Percentiles rank a stretch among this genome's conserved stretches.
Conservation (phyloP, 2,888 invertebrate genomes). For the Hetaerina titia region DNA sequence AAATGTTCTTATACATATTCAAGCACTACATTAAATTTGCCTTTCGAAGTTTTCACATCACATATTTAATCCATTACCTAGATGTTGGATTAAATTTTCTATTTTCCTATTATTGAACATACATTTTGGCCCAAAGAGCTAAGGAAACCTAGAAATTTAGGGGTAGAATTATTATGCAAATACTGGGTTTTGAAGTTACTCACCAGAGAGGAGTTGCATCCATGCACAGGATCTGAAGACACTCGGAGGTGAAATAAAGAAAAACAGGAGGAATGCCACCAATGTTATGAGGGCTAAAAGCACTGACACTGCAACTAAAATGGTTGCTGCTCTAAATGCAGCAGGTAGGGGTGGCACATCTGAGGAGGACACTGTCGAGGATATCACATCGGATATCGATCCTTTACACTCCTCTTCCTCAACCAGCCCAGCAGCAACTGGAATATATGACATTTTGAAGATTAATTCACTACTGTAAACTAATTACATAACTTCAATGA, state of each 20-base stretch:
- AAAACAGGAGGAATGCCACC: conserved; percentile 89
- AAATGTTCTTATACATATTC: too few relatives aligned
- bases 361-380: conserved; percentile 9
- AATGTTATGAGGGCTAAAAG: conserved; percentile 92
- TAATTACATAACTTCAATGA: neutral
- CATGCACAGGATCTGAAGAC: conserved; percentile 97
- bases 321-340: conserved; percentile 92
- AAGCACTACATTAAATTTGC: too few relatives aligned
- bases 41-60: too few relatives aligned
- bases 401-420: conserved; percentile 84
- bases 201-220: conserved; percentile 97
- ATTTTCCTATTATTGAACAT: too few relatives aligned
- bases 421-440: conserved; percentile 78
- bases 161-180: too few relatives aligned
- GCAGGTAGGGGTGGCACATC: conserved; percentile 74
- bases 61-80: too few relatives aligned
- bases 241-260: conserved; percentile 94
- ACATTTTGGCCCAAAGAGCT: too few relatives aligned
- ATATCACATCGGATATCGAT: conserved; percentile 39
- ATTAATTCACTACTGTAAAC: neutral
- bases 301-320: conserved; percentile 92
- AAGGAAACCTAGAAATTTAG: too few relatives aligned
- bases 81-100: too few relatives aligned
- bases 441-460: neutral
- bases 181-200: conserved; percentile 75